Conservation (phyloP, 2,113 vertebrate species). For the Cinclus mexicanus region DNA sequence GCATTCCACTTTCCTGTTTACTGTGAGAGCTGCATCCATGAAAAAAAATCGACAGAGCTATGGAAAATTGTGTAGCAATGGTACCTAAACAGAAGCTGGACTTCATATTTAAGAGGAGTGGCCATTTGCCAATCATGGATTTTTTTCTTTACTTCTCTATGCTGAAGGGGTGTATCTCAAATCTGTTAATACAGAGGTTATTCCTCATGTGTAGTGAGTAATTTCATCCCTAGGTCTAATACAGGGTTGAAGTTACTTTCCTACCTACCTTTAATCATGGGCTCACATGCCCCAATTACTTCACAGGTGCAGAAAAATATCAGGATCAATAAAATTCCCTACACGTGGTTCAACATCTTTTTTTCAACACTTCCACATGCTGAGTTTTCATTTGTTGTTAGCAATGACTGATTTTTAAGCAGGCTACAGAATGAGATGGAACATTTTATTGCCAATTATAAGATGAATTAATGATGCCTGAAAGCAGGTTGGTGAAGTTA, state of each 20-base stretch:
- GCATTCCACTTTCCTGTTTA: background rate
- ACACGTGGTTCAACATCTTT: background rate
- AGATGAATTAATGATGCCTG: conserved; percentile 19
- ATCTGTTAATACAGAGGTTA: background rate
- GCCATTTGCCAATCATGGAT: background rate
- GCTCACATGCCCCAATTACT: background rate
- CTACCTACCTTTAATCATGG: background rate
- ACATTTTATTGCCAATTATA: conserved; percentile 18
- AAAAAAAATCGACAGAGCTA: background rate
- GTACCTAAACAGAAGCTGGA: background rate
- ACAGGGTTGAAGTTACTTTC: background rate
- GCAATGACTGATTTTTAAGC: conserved; percentile 29
- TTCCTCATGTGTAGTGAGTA: background rate
- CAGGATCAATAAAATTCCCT: conserved; percentile 1
- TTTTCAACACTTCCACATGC: background rate
- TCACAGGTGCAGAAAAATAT: background rate
- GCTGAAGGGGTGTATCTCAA: background rate
- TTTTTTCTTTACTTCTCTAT: background rate
- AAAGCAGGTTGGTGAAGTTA: background rate
- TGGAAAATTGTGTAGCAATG: background rate
- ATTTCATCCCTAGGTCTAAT: background rate
- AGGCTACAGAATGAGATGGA: background rate
- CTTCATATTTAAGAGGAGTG: background rate
- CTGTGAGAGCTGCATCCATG: background rate
- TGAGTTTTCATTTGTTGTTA: conserved; percentile 32